Conservation (phyloP, 2,113 vertebrate genomes). For the Cephalopterus ornatus region DNA sequence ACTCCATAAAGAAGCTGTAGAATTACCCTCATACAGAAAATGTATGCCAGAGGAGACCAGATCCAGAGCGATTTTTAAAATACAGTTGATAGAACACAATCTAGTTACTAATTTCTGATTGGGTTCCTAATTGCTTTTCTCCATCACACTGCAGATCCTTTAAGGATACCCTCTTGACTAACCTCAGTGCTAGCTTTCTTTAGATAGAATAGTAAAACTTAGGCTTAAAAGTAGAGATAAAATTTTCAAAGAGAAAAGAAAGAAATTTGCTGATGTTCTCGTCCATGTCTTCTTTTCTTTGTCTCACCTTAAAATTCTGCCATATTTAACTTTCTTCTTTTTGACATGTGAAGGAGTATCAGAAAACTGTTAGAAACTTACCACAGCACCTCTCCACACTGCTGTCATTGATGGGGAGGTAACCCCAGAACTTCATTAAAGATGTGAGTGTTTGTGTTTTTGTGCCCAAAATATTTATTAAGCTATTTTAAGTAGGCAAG, state of each 20-base stretch:
- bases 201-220: not conserved
- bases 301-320: not conserved
- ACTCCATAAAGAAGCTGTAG: not conserved
- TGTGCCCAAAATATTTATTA: conserved; percentile 2
- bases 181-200: not conserved
- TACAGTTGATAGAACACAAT: not conserved
- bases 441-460: not conserved
- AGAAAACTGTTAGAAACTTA: not conserved
- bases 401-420: not conserved
- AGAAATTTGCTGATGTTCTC: not conserved
- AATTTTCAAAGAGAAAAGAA: not conserved
- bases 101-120: not conserved
- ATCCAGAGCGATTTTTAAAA: not conserved
- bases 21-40: not conserved
- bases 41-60: not conserved
- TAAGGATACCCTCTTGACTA: not conserved
- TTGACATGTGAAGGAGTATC: not conserved
- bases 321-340: not conserved
- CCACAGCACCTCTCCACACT: not conserved
- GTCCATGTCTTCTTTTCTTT: not conserved
- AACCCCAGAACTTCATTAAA: not conserved
- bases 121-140: not conserved
- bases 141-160: not conserved
- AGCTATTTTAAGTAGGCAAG: conserved; percentile 37
- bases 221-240: not conserved